A percentile compares a stretch with the other conserved stretches of the same genome.
Conservation (phyloP, 2,113 vertebrate genomes). For the Channa argus region DNA sequence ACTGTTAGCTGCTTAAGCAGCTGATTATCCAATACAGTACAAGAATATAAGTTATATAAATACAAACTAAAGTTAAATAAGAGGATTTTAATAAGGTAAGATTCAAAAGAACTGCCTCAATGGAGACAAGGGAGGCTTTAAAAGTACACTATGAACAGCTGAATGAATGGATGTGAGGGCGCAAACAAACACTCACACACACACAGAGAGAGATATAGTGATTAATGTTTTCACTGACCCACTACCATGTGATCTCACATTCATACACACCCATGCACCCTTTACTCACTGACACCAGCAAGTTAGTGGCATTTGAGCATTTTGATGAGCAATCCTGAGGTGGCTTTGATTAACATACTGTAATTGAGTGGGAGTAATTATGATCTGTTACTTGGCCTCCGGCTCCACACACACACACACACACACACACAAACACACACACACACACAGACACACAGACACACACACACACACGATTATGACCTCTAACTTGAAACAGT, state of each 20-base stretch:
- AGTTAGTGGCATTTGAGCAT: conserved; percentile 31
- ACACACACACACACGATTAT: no score
- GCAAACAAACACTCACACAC: conserved; percentile 14
- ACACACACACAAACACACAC: no score
- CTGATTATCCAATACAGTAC: not conserved
- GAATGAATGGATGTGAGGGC: conserved; percentile 24
- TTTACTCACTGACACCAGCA: conserved; percentile 26
- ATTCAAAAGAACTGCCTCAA: conserved; percentile 3
- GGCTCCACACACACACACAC: conserved; percentile 4
- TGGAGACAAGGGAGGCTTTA: conserved; percentile 34
- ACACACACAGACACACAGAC: no score
- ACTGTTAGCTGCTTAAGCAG: not conserved
- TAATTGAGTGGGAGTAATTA: conserved; percentile 78
- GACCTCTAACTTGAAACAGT: no score
- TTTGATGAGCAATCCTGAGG: conserved; percentile 50
- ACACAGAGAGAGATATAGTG: conserved; percentile 21
- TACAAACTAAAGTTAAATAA: conserved; percentile 18
- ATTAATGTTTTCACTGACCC: conserved; percentile 56
- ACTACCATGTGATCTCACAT: conserved; percentile 36
- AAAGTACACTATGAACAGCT: conserved; percentile 37
- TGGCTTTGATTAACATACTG: conserved; percentile 73
- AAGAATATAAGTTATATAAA: conserved; percentile 2
- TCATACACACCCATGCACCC: conserved; percentile 31
- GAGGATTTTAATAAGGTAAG: no score
- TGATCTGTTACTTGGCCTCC: conserved; percentile 71